Evolutionary conservation across 2,797 vertebrate species (phyloP), one percentile per base, ranked within the genome.

Genomic region (Cephalopachus bancanus): DNA sequence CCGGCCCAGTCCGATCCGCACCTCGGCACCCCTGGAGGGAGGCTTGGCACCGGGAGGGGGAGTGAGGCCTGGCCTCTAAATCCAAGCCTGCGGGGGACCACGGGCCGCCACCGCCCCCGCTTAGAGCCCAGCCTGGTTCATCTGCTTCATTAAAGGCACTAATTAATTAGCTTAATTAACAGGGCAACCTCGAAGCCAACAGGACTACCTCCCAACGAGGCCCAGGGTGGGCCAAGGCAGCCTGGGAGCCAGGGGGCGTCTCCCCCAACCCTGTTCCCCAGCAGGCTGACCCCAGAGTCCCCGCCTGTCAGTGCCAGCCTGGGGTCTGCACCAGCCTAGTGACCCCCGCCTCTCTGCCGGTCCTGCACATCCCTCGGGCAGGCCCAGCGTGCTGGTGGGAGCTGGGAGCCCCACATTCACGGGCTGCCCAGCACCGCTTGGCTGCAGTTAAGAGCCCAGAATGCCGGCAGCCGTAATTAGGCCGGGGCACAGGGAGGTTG

Each of bases 111-210:
- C 89, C 84, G 71, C 72, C 92, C 92, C 83, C 7, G 1, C 89
- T 37, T 89, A 86, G 89, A 97, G 89, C 95, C 96, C 24, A 14
- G 95, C 96, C 96, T 75, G 76, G 94, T 93, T 97, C 96, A 98
- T 97, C 96, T 97, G 96, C 95, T 97, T 97, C 96, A 98, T 98
- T 98, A 97, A 95, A 98, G 97, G 72, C 93, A 97, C 95, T 97
- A 97, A 98, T 98, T 97, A 97, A 97, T 97, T 97, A 95, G 76
- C 96, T 96, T 97, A 97, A 98, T 98, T 98, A 97, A 97, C 97
- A 97, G 91, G 87, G 96, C 96, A 97, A 97, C 96, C 96, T 97
- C 86, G 64, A 95, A 96, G 91, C 94, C 90, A 92, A 91, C 85
- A 89, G 75, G 94, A 91, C 90, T 86, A 76, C 88, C 78, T 95